Conservation (phyloP, 1,140 invertebrate species). For the Solen grandis region DNA sequence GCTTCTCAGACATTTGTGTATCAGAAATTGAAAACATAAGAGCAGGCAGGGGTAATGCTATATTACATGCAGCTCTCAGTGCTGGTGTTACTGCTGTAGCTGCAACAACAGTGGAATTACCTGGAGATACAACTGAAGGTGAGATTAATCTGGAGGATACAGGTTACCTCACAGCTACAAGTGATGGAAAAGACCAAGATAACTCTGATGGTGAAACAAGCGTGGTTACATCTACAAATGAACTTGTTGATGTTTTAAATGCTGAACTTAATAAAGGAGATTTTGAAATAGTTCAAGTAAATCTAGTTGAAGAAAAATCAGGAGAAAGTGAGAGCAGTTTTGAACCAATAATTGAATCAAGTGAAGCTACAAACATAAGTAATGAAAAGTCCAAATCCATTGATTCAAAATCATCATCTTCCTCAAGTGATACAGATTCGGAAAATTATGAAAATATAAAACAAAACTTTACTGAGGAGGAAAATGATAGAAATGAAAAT, state of each 20-base stretch:
- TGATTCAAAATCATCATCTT: constrained; percentile 1
- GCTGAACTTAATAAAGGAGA: constrained; percentile 40
- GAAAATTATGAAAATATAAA: neutral
- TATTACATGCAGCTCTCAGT: constrained; percentile 32
- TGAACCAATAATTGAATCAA: too few relatives aligned
- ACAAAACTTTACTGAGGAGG: neutral
- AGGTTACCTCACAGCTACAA: too few relatives aligned
- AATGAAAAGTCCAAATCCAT: neutral
- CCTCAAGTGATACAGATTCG: neutral
- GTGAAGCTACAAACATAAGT: too few relatives aligned
- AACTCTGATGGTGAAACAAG: too few relatives aligned
- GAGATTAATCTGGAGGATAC: too few relatives aligned
- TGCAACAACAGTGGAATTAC: constrained; percentile 11
- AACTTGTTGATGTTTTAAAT: constrained; percentile 40
- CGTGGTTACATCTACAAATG: too few relatives aligned
- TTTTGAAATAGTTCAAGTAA: constrained; percentile 15
- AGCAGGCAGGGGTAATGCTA: constrained; percentile 11
- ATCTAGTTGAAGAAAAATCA: constrained; percentile 24
- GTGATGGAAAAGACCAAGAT: too few relatives aligned
- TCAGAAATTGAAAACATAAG: constrained; percentile 39
- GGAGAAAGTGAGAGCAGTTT: neutral
- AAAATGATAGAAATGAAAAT: neutral
- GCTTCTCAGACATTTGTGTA: constrained; percentile 16
- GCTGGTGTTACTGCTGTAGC: constrained; percentile 48
- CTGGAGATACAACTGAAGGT: too few relatives aligned